Evolutionary conservation across 2,888 invertebrate genomes (phyloP).

Genomic region (Tipula vernalis): DNA sequence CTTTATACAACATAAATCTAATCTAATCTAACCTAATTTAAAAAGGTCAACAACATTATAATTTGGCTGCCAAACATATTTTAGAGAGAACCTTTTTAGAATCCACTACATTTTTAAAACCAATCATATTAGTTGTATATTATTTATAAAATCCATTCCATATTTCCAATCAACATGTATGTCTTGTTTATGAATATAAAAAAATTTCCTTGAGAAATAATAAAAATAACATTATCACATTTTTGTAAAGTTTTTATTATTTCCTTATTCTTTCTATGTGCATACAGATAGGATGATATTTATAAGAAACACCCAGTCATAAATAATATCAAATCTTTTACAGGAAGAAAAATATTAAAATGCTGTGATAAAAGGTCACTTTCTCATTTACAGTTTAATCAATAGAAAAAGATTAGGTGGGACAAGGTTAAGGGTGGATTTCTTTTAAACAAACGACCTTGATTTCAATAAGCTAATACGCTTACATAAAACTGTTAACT

Average conservation of each 20-base stretch:
- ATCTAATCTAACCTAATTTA: too few relatives aligned
- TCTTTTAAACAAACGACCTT: background rate
- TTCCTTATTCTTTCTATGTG: background rate
- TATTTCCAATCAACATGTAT: background rate
- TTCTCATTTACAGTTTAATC: background rate
- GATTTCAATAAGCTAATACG: background rate
- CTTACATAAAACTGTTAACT: background rate
- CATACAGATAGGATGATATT: background rate
- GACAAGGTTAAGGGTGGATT: background rate
- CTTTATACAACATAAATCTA: too few relatives aligned
- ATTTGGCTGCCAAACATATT: too few relatives aligned
- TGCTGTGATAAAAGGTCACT: background rate
- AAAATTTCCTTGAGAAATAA: background rate
- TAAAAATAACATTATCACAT: background rate
- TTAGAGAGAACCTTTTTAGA: too few relatives aligned
- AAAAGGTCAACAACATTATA: background rate
- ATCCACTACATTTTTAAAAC: too few relatives aligned
- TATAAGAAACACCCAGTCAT: background rate
- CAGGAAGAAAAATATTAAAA: background rate
- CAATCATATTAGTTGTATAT: too few relatives aligned
- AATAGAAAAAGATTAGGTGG: background rate
- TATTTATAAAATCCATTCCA: too few relatives aligned
- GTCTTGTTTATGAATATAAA: background rate
- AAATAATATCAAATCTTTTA: background rate
- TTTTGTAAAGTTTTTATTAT: background rate